These are phyloP conservation scores for Atta colombica DNA, from an alignment of 1,140 invertebrate genomes.

Conservation along the genomic window DNA sequence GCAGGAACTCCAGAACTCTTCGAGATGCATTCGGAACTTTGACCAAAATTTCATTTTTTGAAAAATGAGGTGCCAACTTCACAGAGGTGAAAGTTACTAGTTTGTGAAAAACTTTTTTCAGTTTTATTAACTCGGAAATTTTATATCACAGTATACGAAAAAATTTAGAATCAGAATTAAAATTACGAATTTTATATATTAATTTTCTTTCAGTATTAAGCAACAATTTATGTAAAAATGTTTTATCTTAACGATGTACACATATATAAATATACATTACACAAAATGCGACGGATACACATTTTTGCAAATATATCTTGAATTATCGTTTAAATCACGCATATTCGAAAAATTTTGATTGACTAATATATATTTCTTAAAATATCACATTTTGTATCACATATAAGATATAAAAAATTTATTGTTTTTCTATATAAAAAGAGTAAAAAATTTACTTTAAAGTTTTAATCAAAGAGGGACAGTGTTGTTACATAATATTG, in stretches of 20 bases:
- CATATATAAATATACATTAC: background rate
- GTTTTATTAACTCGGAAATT: background rate
- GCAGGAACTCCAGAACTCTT: no score
- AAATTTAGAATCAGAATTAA: constrained; percentile 1
- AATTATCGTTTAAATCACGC: background rate
- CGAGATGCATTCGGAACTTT: no score
- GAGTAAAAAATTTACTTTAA: background rate
- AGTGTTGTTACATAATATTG: background rate
- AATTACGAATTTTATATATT: background rate
- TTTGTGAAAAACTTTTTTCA: background rate
- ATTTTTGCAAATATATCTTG: constrained; percentile 11
- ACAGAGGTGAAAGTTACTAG: background rate
- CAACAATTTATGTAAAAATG: background rate
- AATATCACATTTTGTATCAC: background rate
- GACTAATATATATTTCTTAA: background rate
- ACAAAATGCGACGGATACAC: background rate
- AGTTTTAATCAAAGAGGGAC: background rate
- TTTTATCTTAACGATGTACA: constrained; percentile 9
- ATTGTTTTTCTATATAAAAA: background rate
- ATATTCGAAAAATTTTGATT: background rate
- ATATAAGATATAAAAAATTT: background rate
- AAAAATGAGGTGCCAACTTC: no score
- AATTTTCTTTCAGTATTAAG: constrained; percentile 11
- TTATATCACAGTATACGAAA: background rate
- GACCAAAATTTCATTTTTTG: no score